phyloP scores from a whole-genome alignment of 2,888 invertebrate genomes.

The Antitype chi region DNA sequence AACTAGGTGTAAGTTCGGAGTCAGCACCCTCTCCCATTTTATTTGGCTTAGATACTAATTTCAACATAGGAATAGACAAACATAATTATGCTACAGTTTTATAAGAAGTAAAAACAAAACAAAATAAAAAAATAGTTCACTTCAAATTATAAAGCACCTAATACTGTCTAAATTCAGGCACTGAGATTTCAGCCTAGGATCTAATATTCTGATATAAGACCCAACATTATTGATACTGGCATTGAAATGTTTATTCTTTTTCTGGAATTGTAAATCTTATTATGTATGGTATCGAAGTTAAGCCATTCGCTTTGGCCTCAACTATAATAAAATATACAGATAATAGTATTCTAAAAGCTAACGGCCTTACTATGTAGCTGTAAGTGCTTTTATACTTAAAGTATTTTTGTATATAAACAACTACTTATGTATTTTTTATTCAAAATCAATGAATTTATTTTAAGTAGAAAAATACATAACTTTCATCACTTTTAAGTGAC shows the following conservation, averaged over 20 bases:
- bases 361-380: slow-evolving; percentile 57
- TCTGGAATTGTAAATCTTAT: neutral
- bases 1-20: no score
- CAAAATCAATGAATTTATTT: neutral
- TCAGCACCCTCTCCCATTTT: no score
- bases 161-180: neutral
- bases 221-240: neutral
- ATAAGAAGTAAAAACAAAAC: no score
- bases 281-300: slow-evolving; percentile 10
- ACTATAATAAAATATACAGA: no score
- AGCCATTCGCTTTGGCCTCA: neutral
- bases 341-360: slow-evolving; percentile 37
- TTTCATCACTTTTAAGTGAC: neutral
- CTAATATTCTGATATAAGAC: slow-evolving; percentile 1
- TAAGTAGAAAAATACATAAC: slow-evolving; percentile 1
- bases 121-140: neutral
- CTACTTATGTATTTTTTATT: slow-evolving; percentile 3
- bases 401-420: slow-evolving; percentile 32
- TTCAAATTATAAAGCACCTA: slow-evolving; percentile 10
- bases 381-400: slow-evolving; percentile 48
- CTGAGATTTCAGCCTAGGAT: neutral
- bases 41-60: no score
- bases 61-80: no score
- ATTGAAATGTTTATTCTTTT: neutral
- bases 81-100: no score